A percentile compares a stretch with the other conserved stretches of the same genome.
Evolutionary conservation across 2,888 invertebrate species (phyloP).

Genomic region (Artemia sinica): DNA sequence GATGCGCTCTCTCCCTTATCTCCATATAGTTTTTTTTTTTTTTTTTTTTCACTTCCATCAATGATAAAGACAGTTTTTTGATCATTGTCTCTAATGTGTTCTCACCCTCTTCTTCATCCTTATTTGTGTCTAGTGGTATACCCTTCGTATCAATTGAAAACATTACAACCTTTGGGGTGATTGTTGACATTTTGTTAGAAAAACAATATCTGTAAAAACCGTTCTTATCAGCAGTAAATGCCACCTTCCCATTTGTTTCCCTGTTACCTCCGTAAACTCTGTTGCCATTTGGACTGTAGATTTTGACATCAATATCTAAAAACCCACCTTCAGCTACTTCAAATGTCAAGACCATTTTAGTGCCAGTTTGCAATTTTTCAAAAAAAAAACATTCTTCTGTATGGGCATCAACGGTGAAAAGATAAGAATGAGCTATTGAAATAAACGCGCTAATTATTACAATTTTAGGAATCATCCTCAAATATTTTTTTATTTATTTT

Average conservation of each 20-base stretch:
- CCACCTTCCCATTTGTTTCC: constrained; percentile 90
- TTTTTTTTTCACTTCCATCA: too few relatives aligned
- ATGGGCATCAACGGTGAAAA: too few relatives aligned
- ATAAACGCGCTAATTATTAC: too few relatives aligned
- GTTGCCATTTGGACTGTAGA: constrained; percentile 77
- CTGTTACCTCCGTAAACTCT: constrained; percentile 75
- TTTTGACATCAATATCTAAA: constrained; percentile 90
- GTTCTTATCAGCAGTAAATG: constrained; percentile 76
- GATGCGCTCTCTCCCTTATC: too few relatives aligned
- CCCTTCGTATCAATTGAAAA: constrained; percentile 89
- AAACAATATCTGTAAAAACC: constrained; percentile 93
- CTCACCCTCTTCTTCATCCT: constrained; percentile 48
- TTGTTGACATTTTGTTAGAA: constrained; percentile 92
- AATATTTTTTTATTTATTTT: too few relatives aligned
- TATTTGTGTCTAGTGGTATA: constrained; percentile 39
- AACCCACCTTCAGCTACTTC: constrained; percentile 99
- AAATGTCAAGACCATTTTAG: constrained; percentile 62
- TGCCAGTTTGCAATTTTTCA: too few relatives aligned
- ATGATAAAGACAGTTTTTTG: too few relatives aligned
- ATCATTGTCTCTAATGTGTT: too few relatives aligned
- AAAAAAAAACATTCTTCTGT: too few relatives aligned
- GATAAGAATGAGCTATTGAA: too few relatives aligned
- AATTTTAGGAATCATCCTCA: too few relatives aligned
- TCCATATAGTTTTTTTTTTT: too few relatives aligned
- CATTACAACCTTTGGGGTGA: constrained; percentile 96